Percentiles rank a stretch among this genome's conserved stretches.
Evolutionary conservation across 2,797 vertebrate genomes (phyloP).

Genomic region (Trichosurus vulpecula): DNA sequence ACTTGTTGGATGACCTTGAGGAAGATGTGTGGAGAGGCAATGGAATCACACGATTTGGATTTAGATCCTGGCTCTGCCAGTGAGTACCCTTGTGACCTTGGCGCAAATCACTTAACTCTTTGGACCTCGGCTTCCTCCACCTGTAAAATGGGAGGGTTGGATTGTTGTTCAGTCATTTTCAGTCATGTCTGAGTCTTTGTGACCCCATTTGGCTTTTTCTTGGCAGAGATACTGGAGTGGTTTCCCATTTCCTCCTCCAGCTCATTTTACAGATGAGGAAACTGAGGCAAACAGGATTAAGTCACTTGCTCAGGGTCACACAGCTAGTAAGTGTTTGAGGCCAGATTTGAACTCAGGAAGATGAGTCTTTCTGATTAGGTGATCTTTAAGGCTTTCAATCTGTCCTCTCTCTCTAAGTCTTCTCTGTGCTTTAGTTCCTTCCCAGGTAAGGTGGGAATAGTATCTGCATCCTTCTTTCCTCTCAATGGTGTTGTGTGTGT

Average conservation of each 20-base stretch:
- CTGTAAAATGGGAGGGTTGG: neutral
- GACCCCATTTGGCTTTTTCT: neutral
- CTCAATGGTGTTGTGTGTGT: conserved; percentile 4
- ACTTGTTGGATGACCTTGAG: conserved; percentile 7
- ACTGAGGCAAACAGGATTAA: neutral
- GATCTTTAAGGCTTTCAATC: neutral
- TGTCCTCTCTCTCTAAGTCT: neutral
- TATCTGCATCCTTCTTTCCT: neutral
- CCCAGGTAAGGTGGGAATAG: neutral
- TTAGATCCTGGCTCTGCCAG: neutral
- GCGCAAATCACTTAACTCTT: neutral
- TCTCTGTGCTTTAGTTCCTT: neutral
- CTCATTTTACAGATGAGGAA: neutral
- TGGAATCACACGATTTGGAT: neutral
- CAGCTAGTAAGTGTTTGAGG: neutral
- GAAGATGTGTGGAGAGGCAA: neutral
- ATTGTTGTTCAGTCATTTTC: neutral
- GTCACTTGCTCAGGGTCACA: neutral
- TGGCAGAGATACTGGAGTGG: neutral
- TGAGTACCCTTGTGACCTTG: neutral
- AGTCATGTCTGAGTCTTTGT: neutral
- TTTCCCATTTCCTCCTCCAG: neutral
- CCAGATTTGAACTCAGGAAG: neutral
- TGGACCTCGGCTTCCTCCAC: neutral
- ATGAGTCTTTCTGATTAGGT: neutral